Conservation (phyloP, 2,113 vertebrate species). For the Poecilia latipinna region DNA sequence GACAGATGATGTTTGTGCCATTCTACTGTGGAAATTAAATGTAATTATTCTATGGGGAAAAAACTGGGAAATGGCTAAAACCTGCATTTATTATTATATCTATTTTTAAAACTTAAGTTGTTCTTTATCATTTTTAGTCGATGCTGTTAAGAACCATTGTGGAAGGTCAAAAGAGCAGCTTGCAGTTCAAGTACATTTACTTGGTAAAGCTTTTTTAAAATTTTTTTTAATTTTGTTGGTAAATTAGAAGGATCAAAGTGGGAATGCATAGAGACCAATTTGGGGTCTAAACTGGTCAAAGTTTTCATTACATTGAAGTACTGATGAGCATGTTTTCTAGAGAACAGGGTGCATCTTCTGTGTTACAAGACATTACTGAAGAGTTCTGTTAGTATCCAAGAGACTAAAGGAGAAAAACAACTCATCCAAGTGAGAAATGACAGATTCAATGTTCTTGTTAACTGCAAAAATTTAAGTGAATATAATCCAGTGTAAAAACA, state of each 20-base stretch:
- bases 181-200: neutral
- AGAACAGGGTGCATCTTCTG: neutral
- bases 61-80: too few relatives aligned
- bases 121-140: too few relatives aligned
- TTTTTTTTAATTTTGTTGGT: neutral
- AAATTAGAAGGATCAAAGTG: neutral
- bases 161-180: too few relatives aligned
- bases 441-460: neutral
- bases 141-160: too few relatives aligned
- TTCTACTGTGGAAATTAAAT: too few relatives aligned
- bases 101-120: too few relatives aligned
- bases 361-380: neutral
- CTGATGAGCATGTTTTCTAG: neutral
- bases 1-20: too few relatives aligned
- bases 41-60: too few relatives aligned
- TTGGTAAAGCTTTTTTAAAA: neutral
- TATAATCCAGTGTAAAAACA: too few relatives aligned
- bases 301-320: neutral
- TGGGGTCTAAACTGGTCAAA: neutral
- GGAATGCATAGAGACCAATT: neutral
- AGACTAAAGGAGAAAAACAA: neutral
- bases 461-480: too few relatives aligned
- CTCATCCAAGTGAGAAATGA: too few relatives aligned
- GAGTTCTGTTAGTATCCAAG: neutral
- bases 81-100: too few relatives aligned